Evolutionary conservation across 2,113 vertebrate genomes (phyloP), one percentile per base, ranked within the genome.

Genomic region (Nannospalax galili): DNA sequence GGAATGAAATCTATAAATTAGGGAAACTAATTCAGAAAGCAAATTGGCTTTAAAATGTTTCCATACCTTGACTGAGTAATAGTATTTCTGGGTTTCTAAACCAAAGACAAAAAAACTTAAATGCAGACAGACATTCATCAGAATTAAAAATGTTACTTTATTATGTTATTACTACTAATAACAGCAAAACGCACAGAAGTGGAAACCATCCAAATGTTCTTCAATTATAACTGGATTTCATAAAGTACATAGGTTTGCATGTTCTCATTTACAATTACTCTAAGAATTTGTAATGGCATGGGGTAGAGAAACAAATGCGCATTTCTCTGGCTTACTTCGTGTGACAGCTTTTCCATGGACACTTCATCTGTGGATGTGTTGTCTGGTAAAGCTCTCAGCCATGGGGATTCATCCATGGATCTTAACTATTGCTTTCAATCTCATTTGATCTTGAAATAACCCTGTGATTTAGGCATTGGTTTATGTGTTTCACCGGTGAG

Each of bases 11-110:
- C 1, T 15, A 81, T 67, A 94, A 88, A 72, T 84, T 60, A 88
- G 35, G 15, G 37, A 35, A 95, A 77, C 24, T 42, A 92, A 70
- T 90, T 90, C 92, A 45, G 48, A 84, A 94, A 78, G 30, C 45
- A 93, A 95, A 93, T 69, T 92, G 11, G 5, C 67, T 95, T 94
- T 87, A 64, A 88, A 92, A 40, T 15, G 1, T 78, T 93, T 28
- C 32, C 28, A 60, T 84, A 12, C 35, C 7, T 78, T 95, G 64
- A 93, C 1, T 9, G 60, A n/a, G 40, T 93, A 45, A 75, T 81
- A 91, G 17, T 32, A 70, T 75, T 93, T 88, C 42, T 78, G 19
- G 65, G 70, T 7, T 62, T 92, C 42, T 96, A 2, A 64, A 40
- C 35, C 52, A 92, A 96, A 11, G 22, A 37, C 81, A 52, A 90